These are phyloP conservation scores for Macroglossus sobrinus DNA, from an alignment of 2,113 vertebrate species.

Conservation along the genomic window DNA sequence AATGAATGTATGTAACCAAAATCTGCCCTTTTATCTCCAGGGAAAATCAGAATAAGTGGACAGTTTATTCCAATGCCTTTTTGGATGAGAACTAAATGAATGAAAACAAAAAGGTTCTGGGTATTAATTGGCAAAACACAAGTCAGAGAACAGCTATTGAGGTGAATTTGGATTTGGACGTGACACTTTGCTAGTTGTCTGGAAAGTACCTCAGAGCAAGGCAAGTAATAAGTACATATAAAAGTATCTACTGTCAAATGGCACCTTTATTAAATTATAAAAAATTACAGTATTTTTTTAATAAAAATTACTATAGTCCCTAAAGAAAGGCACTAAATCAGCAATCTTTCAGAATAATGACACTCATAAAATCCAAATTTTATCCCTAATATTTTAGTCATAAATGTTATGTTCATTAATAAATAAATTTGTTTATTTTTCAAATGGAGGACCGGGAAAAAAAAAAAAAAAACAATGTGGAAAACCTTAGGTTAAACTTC, in stretches of 20 bases:
- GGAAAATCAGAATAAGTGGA: background rate
- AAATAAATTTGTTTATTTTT: slow-evolving; percentile 6
- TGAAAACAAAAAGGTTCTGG: background rate
- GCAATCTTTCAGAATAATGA: background rate
- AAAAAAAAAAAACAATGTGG: background rate
- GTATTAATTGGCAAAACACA: background rate
- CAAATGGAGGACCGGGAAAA: background rate
- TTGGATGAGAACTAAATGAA: background rate
- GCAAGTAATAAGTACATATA: background rate
- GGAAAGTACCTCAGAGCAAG: background rate
- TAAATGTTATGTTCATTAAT: background rate
- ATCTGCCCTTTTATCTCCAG: background rate
- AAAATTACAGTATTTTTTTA: background rate
- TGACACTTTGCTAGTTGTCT: background rate
- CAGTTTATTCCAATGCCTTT: background rate
- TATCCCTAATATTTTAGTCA: background rate
- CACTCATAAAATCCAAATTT: background rate
- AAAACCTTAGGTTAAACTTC: background rate
- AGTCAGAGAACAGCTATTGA: background rate
- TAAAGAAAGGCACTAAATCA: background rate
- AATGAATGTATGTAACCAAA: background rate
- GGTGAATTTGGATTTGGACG: background rate
- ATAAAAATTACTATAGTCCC: background rate
- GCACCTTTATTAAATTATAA: background rate
- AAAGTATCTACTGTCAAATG: background rate